A percentile compares a stretch with the other conserved stretches of the same genome.
These are phyloP conservation scores for Papilio helenus DNA, from an alignment of 1,140 invertebrate genomes.

Conservation along the genomic window DNA sequence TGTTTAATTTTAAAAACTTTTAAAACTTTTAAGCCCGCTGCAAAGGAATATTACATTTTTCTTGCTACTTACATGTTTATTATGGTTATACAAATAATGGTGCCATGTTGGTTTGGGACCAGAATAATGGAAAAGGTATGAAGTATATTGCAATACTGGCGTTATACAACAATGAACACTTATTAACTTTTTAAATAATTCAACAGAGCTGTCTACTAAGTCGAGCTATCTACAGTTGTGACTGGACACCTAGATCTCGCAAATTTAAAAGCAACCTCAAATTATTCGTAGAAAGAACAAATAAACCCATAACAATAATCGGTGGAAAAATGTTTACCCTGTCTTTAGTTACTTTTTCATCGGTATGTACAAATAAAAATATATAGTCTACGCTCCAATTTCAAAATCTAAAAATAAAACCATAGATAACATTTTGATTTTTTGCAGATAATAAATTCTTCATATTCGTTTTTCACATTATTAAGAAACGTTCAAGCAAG, in stretches of 20 bases:
- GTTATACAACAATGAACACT: neutral
- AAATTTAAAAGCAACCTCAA: slow-evolving; percentile 68
- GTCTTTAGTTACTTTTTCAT: slow-evolving; percentile 70
- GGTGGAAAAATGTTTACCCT: slow-evolving; percentile 73
- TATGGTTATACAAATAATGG: slow-evolving; percentile 65
- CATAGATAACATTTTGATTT: slow-evolving; percentile 31
- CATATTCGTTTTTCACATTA: slow-evolving; percentile 69
- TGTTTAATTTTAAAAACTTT: too few species aligned
- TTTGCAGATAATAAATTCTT: slow-evolving; percentile 72
- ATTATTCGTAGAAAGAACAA: slow-evolving; percentile 66
- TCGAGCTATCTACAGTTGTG: slow-evolving; percentile 63
- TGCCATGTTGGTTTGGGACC: slow-evolving; percentile 69
- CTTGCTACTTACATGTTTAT: slow-evolving; percentile 60
- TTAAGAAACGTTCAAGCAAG: slow-evolving; percentile 60
- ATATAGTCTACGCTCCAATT: neutral
- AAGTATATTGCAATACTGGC: neutral
- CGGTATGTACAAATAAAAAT: slow-evolving; percentile 55
- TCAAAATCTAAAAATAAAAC: neutral
- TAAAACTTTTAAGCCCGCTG: slow-evolving; percentile 53
- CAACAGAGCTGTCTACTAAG: slow-evolving; percentile 66
- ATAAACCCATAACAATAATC: slow-evolving; percentile 64
- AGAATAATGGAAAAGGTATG: slow-evolving; percentile 65
- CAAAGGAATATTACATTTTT: slow-evolving; percentile 62
- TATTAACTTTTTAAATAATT: slow-evolving; percentile 39
- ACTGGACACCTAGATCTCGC: slow-evolving; percentile 65